A percentile compares a stretch with the other conserved stretches of the same genome.
These are phyloP conservation scores for Climacteris rufus DNA, from an alignment of 2,113 vertebrate genomes.

Conservation along the genomic window DNA sequence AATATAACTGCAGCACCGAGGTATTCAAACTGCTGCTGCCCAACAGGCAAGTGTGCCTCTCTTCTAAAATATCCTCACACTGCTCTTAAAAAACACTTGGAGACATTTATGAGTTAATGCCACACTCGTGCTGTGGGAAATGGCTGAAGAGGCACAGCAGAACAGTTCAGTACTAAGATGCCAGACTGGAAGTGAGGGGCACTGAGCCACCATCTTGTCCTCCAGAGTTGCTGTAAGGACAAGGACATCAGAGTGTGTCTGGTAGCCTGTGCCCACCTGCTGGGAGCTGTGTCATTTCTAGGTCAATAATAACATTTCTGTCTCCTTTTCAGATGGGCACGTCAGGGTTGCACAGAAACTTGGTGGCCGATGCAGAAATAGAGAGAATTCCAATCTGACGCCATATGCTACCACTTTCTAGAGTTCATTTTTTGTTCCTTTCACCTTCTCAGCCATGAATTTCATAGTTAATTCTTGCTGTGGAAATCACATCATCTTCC, in stretches of 20 bases:
- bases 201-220: neutral
- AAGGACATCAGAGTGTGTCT: neutral
- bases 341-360: neutral
- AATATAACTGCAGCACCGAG: neutral
- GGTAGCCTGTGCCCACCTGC: neutral
- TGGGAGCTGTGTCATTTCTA: neutral
- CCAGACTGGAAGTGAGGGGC: neutral
- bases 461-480: neutral
- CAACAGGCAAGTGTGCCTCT: neutral
- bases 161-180: neutral
- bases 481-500: neutral
- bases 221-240: neutral
- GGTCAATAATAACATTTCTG: neutral
- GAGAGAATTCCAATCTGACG: neutral
- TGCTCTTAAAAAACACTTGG: neutral
- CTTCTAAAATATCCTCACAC: neutral
- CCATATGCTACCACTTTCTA: neutral
- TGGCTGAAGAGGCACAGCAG: neutral
- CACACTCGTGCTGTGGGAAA: rapidly evolving
- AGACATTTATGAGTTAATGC: neutral
- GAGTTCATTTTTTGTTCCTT: neutral
- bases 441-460: neutral
- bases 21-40: neutral
- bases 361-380: neutral
- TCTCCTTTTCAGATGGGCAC: neutral